Percentiles rank a stretch among this genome's conserved stretches.
phyloP scores from a whole-genome alignment of 2,888 invertebrate species.

The Thalpophila matura region DNA sequence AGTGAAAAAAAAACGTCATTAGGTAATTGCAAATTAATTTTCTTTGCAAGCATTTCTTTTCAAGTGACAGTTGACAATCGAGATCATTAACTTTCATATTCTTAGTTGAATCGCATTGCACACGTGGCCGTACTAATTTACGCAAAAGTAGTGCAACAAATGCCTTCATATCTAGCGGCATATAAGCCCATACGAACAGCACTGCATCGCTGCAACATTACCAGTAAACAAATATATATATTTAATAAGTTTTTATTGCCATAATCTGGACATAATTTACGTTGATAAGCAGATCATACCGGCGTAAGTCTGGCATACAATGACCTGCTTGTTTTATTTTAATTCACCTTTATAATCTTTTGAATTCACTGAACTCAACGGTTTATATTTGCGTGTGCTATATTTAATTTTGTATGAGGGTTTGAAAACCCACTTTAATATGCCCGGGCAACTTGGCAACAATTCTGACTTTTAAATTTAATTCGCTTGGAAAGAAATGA shows the following conservation, averaged over 20 bases:
- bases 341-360: slow-evolving; percentile 63
- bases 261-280: slow-evolving; percentile 88
- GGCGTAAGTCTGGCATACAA: slow-evolving; percentile 74
- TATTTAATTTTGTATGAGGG: slow-evolving; percentile 33
- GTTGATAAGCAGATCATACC: slow-evolving; percentile 85
- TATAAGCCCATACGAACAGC: slow-evolving; percentile 34
- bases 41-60: too few species aligned
- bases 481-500: too few species aligned
- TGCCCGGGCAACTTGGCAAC: background rate
- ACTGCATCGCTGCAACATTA: slow-evolving; percentile 62
- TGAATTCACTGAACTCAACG: slow-evolving; percentile 51
- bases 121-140: too few species aligned
- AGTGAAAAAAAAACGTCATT: too few species aligned
- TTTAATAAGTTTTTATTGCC: slow-evolving; percentile 89
- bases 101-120: too few species aligned
- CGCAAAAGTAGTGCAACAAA: too few species aligned
- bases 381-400: slow-evolving; percentile 41
- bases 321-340: slow-evolving; percentile 72
- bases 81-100: too few species aligned
- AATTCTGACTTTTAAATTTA: background rate
- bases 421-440: background rate
- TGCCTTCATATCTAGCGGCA: slow-evolving; percentile 21
- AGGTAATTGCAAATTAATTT: too few species aligned
- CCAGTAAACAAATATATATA: slow-evolving; percentile 88
- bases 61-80: too few species aligned